Conservation (phyloP, 2,888 invertebrate species). For the Teleogryllus oceanicus region DNA sequence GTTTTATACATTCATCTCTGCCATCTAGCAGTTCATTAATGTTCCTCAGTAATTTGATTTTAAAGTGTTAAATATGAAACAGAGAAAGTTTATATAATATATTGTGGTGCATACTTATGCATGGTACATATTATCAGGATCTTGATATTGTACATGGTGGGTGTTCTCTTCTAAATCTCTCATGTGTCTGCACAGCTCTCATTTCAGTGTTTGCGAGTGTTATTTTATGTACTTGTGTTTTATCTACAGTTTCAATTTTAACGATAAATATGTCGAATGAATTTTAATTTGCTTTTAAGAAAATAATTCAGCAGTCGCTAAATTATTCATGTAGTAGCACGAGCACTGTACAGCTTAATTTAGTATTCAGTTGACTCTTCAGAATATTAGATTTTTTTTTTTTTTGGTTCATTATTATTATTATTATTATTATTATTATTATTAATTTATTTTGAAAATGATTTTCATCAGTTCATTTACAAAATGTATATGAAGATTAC, state of each 20-base stretch:
- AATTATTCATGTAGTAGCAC: neutral
- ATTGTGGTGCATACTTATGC: neutral
- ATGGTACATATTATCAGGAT: neutral
- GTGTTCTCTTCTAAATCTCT: conserved; percentile 20
- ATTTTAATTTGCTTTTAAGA: too few species aligned
- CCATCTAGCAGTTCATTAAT: neutral
- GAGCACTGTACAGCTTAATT: neutral
- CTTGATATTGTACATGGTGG: conserved; percentile 25
- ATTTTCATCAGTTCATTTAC: too few species aligned
- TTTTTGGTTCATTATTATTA: too few species aligned
- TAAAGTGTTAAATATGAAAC: neutral
- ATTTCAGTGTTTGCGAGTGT: neutral
- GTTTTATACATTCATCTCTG: neutral
- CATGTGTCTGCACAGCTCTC: neutral
- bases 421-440: too few species aligned
- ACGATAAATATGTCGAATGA: neutral
- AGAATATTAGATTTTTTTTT: too few species aligned
- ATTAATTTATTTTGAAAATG: too few species aligned
- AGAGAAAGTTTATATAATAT: neutral
- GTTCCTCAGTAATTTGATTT: neutral
- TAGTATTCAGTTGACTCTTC: too few species aligned
- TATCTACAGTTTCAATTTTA: neutral
- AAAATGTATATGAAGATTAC: too few species aligned
- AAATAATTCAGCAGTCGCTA: too few species aligned
- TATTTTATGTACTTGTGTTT: neutral